phyloP scores from a whole-genome alignment of 2,797 vertebrate genomes.

The Sparus aurata region DNA sequence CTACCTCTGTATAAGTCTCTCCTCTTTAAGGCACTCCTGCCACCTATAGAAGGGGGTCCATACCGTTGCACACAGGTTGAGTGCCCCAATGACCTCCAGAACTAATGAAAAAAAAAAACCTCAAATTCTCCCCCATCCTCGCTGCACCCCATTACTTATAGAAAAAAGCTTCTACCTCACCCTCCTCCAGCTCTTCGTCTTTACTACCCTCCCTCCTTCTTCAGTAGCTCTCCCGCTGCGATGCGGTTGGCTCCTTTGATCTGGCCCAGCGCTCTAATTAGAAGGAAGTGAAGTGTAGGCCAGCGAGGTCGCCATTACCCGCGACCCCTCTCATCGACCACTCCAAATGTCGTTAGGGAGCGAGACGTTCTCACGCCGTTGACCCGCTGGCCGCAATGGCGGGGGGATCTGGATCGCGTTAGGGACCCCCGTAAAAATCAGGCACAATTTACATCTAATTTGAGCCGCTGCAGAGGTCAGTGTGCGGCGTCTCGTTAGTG shows the following conservation, averaged over 20 bases:
- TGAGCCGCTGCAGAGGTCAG: constrained; percentile 84
- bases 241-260: constrained; percentile 94
- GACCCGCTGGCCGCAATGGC: constrained; percentile 75
- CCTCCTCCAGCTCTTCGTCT: constrained; percentile 62
- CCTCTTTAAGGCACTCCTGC: constrained; percentile 59
- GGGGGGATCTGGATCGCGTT: constrained; percentile 91
- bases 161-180: constrained; percentile 78
- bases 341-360: constrained; percentile 91
- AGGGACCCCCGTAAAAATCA: constrained; percentile 86
- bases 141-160: constrained; percentile 78
- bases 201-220: constrained; percentile 86
- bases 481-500: constrained; percentile 80
- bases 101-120: constrained; percentile 89
- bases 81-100: constrained; percentile 89
- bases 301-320: constrained; percentile 94
- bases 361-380: constrained; percentile 90
- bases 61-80: constrained; percentile 74
- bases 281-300: constrained; percentile 98
- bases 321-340: constrained; percentile 91
- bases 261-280: constrained; percentile 96
- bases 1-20: constrained; percentile 42
- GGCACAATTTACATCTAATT: constrained; percentile 87
- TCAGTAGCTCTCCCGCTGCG: constrained; percentile 93
- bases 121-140: constrained; percentile 47
- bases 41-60: constrained; percentile 70